Base-by-base conservation (phyloP, 2,888 invertebrate genomes). In the Frankliniella fusca region DNA sequence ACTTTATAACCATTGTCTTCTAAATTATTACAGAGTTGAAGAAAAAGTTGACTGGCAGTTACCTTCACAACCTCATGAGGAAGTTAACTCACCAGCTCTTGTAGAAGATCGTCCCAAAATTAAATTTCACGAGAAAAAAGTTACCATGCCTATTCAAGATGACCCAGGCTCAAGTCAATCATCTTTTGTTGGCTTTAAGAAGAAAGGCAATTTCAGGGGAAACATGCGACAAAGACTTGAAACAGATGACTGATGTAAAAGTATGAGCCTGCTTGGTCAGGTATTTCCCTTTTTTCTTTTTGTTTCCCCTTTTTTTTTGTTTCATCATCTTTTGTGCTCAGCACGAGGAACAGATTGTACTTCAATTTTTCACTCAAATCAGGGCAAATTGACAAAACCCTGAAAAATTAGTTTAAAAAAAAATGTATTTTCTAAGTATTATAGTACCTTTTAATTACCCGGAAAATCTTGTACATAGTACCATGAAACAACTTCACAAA, bases 41-140 rank as follows among this genome's bases (percentile, higher is more conserved):
- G 88, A 90, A 85, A 88, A 89, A 27, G 87, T 94, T 1, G 94
- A 95, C 88, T 90, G 94, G 80, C 93, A 95, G 86, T 88, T 95
- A 82, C 95, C 95, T 0, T 89, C 91, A 85, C 88, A 89, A 76
- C 84, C 86, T 23, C 83, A 84, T 38, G 81, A 85, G 3, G 85
- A 86, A 48, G 83, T 86, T 15, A 85, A 85, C 81, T 85, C 87
- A 61, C 86, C 86, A 20, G 84, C 85, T 20, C 81, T 84, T n/a
- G 83, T 83, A 49, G 84, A 84, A 23, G 85, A 86, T 48, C 85
- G 85, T 80, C 85, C 86, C 5, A 84, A 84, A 82, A 80, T 86
- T 7, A 86, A 86, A 82, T 86, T 87, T 81, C 86, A 86, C 84
- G 88, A 88, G 84, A 87, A 87, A 84, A 85, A 85, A n/a, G 82